phyloP scores from a whole-genome alignment of 2,797 vertebrate species.

The Orestias chungarensis region DNA sequence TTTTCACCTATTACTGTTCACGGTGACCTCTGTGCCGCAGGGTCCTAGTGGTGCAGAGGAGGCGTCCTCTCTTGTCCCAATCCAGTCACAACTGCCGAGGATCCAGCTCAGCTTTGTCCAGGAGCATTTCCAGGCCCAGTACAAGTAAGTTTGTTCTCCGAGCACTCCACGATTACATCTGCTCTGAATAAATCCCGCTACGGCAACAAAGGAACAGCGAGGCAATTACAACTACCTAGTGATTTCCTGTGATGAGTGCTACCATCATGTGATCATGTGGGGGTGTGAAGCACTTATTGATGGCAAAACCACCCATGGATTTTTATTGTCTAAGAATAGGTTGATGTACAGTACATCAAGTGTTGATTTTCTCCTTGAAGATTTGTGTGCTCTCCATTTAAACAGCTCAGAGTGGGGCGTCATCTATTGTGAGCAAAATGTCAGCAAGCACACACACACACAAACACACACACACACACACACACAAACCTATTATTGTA shows the following conservation, averaged over 20 bases:
- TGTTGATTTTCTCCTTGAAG: not conserved
- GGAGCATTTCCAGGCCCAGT: constrained; percentile 96
- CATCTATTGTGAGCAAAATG: not conserved
- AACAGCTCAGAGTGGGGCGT: not conserved
- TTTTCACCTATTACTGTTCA: too few relatives aligned
- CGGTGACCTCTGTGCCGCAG: constrained; percentile 70
- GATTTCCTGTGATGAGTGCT: not conserved
- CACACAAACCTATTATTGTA: not conserved
- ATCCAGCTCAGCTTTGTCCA: constrained; percentile 90
- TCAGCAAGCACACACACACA: not conserved
- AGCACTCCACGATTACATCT: constrained; percentile 11
- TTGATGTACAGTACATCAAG: not conserved
- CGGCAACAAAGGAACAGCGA: constrained; percentile 1
- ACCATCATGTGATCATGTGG: not conserved
- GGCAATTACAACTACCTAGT: not conserved
- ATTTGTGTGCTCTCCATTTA: not conserved
- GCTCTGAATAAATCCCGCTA: constrained; percentile 3
- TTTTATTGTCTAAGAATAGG: constrained; percentile 1
- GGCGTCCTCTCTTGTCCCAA: constrained; percentile 39
- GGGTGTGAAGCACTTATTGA: not conserved
- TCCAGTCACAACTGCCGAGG: constrained; percentile 47
- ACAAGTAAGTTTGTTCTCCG: constrained; percentile 84
- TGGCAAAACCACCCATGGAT: constrained; percentile 1
- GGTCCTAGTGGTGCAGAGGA: constrained; percentile 68
- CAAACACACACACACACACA: too few relatives aligned